Percentiles rank a stretch among this genome's conserved stretches.
phyloP scores from a whole-genome alignment of 2,797 vertebrate genomes.

The Sebastes vulpes region DNA sequence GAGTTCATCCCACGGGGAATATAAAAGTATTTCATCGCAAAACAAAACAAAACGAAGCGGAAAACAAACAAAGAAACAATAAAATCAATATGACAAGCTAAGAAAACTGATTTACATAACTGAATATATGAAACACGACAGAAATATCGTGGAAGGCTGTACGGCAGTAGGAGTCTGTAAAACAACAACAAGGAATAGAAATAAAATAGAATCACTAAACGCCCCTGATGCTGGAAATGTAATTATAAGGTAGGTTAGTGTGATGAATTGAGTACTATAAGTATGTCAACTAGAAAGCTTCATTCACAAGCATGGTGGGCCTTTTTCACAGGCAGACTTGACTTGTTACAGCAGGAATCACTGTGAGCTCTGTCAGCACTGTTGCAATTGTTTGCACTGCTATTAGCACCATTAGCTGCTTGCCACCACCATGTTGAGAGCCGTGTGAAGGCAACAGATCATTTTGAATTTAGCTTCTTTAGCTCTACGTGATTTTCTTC shows the following conservation, averaged over 20 bases:
- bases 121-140: slow-evolving; percentile 23
- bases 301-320: not conserved
- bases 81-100: slow-evolving; percentile 34
- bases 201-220: not conserved
- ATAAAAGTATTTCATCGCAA: slow-evolving; percentile 11
- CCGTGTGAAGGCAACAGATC: not conserved
- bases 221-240: not conserved
- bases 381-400: not conserved
- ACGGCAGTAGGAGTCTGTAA: not conserved
- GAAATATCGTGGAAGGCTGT: slow-evolving; percentile 9
- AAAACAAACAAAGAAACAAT: slow-evolving; percentile 13
- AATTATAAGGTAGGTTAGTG: slow-evolving; percentile 1
- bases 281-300: not conserved
- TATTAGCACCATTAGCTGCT: not conserved
- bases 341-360: not conserved
- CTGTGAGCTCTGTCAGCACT: not conserved
- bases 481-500: not conserved
- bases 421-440: not conserved
- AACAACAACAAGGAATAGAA: slow-evolving; percentile 1
- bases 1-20: slow-evolving; percentile 26
- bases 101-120: slow-evolving; percentile 46
- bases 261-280: not conserved
- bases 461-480: not conserved
- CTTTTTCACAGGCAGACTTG: not conserved
- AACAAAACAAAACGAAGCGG: slow-evolving; percentile 18